Evolutionary conservation across 2,888 invertebrate genomes (phyloP), one percentile per base, ranked within the genome.

Genomic region (Melanotus villosus): DNA sequence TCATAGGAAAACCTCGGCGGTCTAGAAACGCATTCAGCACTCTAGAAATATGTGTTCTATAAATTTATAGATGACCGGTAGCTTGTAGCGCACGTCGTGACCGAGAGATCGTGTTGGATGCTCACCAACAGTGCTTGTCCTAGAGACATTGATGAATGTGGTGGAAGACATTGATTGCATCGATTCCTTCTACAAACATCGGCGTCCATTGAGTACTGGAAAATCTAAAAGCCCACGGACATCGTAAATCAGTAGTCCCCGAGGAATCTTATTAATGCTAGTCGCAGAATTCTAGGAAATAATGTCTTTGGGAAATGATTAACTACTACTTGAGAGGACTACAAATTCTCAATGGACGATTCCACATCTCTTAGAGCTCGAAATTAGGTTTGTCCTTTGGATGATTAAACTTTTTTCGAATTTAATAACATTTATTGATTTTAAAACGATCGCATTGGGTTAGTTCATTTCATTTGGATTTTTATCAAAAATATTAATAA

Each of bases 31-130:
- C 43, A 59, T n/a, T n/a, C n/a, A 41, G 32, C 38, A 30, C 54
- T 14, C 45, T 14, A 34, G 54, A 65, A 58, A 65, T 65, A 19
- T 59, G 58, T 52, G 65, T 45, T 57, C 36, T 38, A 65, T 65
- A 65, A 65, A 65, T 65, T 65, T 62, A 62, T 65, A 45, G 60
- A 67, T 56, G 60, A 60, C 67, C 67, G 60, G 67, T 67, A 67
- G 67, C 67, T 60, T 67, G 67, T 67, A 67, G 32, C 45, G 45
- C 14, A 52, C 59, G 52, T 67, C 67, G 67, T 67, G 67, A 67
- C 67, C 38, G 34, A 34, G 50, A 67, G 60, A 62, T 60, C 60
- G 60, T 60, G 60, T 60, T 67, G 60, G 67, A 62, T 62, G 60
- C 54, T 56, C 60, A 67, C 67, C 60, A 67, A 43, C 54, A 54